phyloP scores from a whole-genome alignment of 1,140 invertebrate genomes.

The Onthophagus taurus region DNA sequence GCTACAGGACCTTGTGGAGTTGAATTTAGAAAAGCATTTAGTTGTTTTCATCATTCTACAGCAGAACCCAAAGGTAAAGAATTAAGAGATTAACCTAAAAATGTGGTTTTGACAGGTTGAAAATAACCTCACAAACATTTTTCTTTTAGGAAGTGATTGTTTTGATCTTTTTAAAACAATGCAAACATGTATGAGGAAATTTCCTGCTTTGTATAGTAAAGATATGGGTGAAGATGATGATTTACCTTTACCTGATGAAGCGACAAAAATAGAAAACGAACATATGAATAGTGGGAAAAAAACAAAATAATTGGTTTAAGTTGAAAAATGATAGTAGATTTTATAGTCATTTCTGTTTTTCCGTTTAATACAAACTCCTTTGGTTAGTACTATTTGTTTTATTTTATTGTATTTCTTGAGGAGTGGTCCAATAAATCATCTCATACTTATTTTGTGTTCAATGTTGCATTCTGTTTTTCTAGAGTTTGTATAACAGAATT shows the following conservation, averaged over 20 bases:
- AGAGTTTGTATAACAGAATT: too few relatives aligned
- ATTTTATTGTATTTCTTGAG: not conserved
- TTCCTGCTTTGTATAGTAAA: slow-evolving; percentile 77
- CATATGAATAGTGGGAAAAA: slow-evolving; percentile 18
- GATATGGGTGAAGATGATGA: slow-evolving; percentile 45
- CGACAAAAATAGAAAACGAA: slow-evolving; percentile 15
- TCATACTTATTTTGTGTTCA: too few relatives aligned
- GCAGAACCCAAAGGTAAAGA: slow-evolving; percentile 45
- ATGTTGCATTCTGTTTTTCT: too few relatives aligned
- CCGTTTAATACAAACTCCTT: slow-evolving; percentile 8
- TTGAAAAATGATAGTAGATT: slow-evolving; percentile 5
- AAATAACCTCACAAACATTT: slow-evolving; percentile 17
- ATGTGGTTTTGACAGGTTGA: not conserved
- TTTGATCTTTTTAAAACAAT: slow-evolving; percentile 82
- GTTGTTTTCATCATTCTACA: slow-evolving; percentile 84
- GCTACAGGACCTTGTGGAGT: slow-evolving; percentile 89
- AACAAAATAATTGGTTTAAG: slow-evolving; percentile 9
- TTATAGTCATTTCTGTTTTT: slow-evolving; percentile 3
- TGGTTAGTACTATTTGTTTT: not conserved
- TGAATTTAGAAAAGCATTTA: slow-evolving; percentile 87
- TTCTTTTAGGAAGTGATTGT: slow-evolving; percentile 66
- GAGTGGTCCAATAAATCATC: not conserved
- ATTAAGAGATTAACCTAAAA: not conserved
- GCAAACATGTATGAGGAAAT: slow-evolving; percentile 87
- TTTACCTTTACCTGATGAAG: slow-evolving; percentile 21